A percentile compares a stretch with the other conserved stretches of the same genome.
phyloP scores from a whole-genome alignment of 2,113 vertebrate species.

The Geococcyx californianus region DNA sequence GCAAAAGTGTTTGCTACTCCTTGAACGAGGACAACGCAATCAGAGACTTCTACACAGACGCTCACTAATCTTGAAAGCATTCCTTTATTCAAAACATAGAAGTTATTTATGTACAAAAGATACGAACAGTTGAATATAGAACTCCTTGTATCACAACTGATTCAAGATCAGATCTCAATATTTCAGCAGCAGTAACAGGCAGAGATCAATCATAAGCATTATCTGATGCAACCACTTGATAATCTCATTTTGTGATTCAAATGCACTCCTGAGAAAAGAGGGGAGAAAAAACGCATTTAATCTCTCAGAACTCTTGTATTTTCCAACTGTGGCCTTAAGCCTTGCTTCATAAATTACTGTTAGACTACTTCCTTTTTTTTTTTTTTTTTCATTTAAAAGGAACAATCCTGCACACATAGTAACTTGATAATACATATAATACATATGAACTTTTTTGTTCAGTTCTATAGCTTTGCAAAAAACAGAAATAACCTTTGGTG shows the following conservation, averaged over 20 bases:
- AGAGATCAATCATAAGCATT: neutral
- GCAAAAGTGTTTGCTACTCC: neutral
- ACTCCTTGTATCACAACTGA: neutral
- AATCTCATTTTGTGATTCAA: constrained; percentile 6
- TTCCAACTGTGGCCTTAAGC: neutral
- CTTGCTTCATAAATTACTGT: neutral
- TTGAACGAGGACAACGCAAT: neutral
- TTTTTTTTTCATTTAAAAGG: neutral
- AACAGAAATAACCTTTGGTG: neutral
- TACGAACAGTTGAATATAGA: neutral
- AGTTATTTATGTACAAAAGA: neutral
- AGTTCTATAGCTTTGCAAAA: neutral
- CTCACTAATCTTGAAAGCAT: neutral
- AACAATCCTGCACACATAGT: neutral
- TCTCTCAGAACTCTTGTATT: neutral
- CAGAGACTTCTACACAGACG: neutral
- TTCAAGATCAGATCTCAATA: neutral
- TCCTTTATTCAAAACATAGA: neutral
- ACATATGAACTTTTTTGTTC: neutral
- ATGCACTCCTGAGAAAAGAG: neutral
- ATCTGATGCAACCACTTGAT: neutral
- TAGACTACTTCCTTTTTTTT: neutral
- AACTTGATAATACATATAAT: neutral
- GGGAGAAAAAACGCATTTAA: neutral
- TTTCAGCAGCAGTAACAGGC: neutral